Base-by-base conservation (phyloP, 2,888 invertebrate species). In the Amblyjoppa proteus region DNA sequence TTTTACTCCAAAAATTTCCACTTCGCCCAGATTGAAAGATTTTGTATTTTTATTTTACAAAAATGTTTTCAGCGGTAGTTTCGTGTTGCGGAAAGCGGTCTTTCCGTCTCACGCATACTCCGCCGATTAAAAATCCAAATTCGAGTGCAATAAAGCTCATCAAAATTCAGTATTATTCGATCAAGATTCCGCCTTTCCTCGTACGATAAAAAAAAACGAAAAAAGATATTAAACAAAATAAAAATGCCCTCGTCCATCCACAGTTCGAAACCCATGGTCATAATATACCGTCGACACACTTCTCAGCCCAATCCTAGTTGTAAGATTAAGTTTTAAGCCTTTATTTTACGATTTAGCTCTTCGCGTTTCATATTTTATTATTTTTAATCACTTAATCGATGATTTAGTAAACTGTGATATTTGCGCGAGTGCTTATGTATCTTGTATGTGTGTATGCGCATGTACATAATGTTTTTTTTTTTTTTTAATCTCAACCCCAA, bases 391-490 rank as follows among this genome's bases (percentile, higher is more conserved):
- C 64, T 86, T 86, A 34, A 87, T 85, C 82, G 81, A 89, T 89
- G 81, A 89, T 90, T 91, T 92, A 90, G 89, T 91, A 88, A 91
- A 90, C 92, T 92, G 92, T 92, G 92, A 92, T 92, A 92, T 91
- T 91, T 90, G 90, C 89, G 88, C 89, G 90, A 91, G 88, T 91
- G 90, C 86, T 90, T 88, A 89, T 87, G 79, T 87, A 85, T 82
- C 70, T 78, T 85, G 83, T 87, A 87, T 88, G 88, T 88, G 85
- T 88, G 86, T 89, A 87, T 89, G 87, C 88, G 85, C 86, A 88
- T 91, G 88, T 90, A 89, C 83, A 91, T 89, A 89, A 71, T 83
- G 34, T 0, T 20, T 20, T 20, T 20, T 20, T 20, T 20, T 84
- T 77, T 70, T 82, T 87, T 84, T 84, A 34, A 83, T 88, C 83